Conservation (phyloP, 2,888 invertebrate genomes). For the Conops quadrifasciatus region DNA sequence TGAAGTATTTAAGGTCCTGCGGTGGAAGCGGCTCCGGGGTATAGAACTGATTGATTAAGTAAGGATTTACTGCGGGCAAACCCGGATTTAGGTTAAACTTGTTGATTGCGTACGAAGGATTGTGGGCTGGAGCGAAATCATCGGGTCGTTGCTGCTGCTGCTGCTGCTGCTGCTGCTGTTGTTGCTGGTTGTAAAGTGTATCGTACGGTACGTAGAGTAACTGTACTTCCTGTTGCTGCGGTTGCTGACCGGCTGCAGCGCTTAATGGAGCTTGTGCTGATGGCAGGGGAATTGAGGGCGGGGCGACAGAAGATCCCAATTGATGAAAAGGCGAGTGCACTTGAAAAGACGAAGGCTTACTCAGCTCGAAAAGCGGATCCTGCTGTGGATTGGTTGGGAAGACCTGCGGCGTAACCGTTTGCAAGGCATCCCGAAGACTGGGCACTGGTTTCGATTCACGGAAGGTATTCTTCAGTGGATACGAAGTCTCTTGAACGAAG, state of each 20-base stretch:
- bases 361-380: slow-evolving; percentile 51
- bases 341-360: slow-evolving; percentile 50
- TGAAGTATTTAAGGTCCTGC: slow-evolving; percentile 49
- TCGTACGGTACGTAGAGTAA: slow-evolving; percentile 84
- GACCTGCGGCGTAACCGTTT: slow-evolving; percentile 55
- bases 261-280: slow-evolving; percentile 43
- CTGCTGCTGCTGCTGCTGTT: slow-evolving; percentile 42
- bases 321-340: slow-evolving; percentile 43
- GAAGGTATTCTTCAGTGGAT: slow-evolving; percentile 51
- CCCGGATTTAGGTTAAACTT: slow-evolving; percentile 57
- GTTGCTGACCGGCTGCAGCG: slow-evolving; percentile 11
- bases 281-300: slow-evolving; percentile 31
- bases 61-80: slow-evolving; percentile 64
- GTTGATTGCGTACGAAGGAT: slow-evolving; percentile 52
- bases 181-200: slow-evolving; percentile 69
- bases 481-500: slow-evolving; percentile 56
- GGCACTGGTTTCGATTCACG: slow-evolving; percentile 52
- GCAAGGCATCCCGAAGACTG: slow-evolving; percentile 51
- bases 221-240: slow-evolving; percentile 73
- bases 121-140: slow-evolving; percentile 44
- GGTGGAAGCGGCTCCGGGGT: slow-evolving; percentile 57
- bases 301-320: slow-evolving; percentile 29
- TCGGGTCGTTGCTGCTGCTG: slow-evolving; percentile 47
- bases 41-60: slow-evolving; percentile 65
- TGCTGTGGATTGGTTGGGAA: slow-evolving; percentile 53